Percentiles rank a stretch among this genome's conserved stretches.
phyloP scores from a whole-genome alignment of 1,140 invertebrate genomes.

The Zaprionus inermis region DNA sequence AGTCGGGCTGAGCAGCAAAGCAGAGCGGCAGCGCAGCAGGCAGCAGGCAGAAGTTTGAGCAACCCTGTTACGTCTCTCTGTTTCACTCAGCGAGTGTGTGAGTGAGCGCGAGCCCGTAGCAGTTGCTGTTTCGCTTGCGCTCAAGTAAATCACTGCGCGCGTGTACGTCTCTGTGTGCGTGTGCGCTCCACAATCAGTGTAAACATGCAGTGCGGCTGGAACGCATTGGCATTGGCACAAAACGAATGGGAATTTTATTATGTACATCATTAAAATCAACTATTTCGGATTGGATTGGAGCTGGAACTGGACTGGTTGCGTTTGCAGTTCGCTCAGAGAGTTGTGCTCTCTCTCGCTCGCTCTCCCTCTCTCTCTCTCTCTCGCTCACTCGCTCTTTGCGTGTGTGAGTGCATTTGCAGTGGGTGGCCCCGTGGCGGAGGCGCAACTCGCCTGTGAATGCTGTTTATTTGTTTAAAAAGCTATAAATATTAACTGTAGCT shows the following conservation, averaged over 20 bases:
- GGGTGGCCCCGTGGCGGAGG: conserved; percentile 56
- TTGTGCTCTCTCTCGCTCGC: conserved; percentile 5
- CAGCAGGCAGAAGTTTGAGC: conserved; percentile 22
- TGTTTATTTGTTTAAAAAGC: conserved; percentile 84
- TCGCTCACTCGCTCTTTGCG: background rate
- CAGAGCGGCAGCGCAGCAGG: conserved; percentile 39
- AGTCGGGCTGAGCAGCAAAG: conserved; percentile 7
- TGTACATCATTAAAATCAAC: conserved; percentile 84
- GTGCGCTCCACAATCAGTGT: conserved; percentile 68
- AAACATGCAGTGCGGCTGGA: conserved; percentile 63
- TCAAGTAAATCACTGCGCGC: conserved; percentile 60
- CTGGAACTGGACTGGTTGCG: conserved; percentile 66
- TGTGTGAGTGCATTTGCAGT: conserved; percentile 71
- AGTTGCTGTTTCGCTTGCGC: conserved; percentile 33
- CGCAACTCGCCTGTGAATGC: conserved; percentile 58
- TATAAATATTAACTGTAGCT: conserved; percentile 79
- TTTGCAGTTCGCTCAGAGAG: conserved; percentile 32
- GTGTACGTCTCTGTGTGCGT: conserved; percentile 6
- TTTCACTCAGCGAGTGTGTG: conserved; percentile 49
- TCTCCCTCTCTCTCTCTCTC: too few species aligned
- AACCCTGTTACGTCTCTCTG: conserved; percentile 52
- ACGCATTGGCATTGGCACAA: conserved; percentile 83
- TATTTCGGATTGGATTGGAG: conserved; percentile 84
- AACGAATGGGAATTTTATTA: conserved; percentile 84
- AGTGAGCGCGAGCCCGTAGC: conserved; percentile 5